A percentile compares a stretch with the other conserved stretches of the same genome.
phyloP scores from a whole-genome alignment of 2,113 vertebrate species.

The Rostratula benghalensis region DNA sequence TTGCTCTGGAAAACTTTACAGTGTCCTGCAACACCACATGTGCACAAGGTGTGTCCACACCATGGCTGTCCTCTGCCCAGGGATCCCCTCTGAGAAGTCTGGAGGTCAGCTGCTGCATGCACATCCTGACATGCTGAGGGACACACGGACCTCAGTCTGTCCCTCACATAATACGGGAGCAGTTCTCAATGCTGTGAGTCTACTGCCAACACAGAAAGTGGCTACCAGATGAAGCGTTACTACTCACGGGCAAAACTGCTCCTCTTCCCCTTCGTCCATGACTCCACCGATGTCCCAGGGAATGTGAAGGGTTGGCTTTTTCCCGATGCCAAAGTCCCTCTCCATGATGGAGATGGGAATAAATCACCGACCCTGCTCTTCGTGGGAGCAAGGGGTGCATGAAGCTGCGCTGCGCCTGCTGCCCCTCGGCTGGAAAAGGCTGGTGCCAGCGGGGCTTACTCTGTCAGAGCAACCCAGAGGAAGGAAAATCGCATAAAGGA shows the following conservation, averaged over 20 bases:
- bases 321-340: conserved; percentile 54
- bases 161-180: fast-evolving
- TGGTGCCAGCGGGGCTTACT: not conserved
- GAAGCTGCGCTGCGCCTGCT: not conserved
- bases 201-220: fast-evolving
- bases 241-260: conserved; percentile 79
- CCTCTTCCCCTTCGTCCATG: conserved; percentile 56
- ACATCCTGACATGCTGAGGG: fast-evolving
- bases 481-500: not conserved
- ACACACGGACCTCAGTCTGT: not conserved
- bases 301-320: conserved; percentile 56
- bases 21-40: not conserved
- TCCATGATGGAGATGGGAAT: conserved; percentile 71
- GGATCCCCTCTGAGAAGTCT: not conserved
- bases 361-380: not conserved
- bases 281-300: conserved; percentile 69
- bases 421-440: conserved; percentile 38
- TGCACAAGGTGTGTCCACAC: not conserved
- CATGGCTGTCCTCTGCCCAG: not conserved
- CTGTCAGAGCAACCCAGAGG: not conserved
- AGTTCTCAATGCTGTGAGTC: not conserved
- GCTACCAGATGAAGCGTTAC: not conserved
- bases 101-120: not conserved
- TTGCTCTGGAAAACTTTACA: not conserved
- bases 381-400: not conserved